phyloP scores from a whole-genome alignment of 2,888 invertebrate species.

The Ceraclea dissimilis region DNA sequence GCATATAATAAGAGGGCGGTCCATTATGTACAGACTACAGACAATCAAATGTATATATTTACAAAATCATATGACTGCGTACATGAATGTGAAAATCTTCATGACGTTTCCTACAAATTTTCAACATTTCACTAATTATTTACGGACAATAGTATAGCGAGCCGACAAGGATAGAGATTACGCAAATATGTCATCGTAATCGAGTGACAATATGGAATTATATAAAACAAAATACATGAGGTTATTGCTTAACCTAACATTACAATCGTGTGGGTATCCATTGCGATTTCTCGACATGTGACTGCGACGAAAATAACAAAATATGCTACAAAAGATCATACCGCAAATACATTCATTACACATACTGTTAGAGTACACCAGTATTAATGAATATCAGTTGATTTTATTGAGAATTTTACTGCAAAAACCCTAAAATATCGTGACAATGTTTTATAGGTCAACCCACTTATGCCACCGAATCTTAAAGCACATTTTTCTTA shows the following conservation, averaged over 20 bases:
- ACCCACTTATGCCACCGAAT: conserved; percentile 2
- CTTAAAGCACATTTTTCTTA: neutral
- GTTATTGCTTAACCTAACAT: no score
- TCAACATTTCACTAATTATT: no score
- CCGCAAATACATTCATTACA: no score
- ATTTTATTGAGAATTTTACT: neutral
- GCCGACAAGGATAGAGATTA: no score
- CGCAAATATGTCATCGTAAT: no score
- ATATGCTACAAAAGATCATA: neutral
- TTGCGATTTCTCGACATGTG: neutral
- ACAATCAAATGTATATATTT: neutral
- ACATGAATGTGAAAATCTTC: neutral
- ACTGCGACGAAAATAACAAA: neutral
- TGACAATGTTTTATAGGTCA: conserved; percentile 18
- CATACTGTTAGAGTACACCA: no score
- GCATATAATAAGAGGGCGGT: no score
- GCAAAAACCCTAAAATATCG: conserved; percentile 5
- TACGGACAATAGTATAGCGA: no score
- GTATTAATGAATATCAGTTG: neutral
- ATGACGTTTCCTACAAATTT: no score
- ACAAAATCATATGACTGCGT: neutral
- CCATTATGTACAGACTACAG: no score
- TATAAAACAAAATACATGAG: no score
- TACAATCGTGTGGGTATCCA: neutral
- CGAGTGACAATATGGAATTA: no score